Base-by-base conservation (phyloP, 2,888 invertebrate species). In the Matsumyia berberina region DNA sequence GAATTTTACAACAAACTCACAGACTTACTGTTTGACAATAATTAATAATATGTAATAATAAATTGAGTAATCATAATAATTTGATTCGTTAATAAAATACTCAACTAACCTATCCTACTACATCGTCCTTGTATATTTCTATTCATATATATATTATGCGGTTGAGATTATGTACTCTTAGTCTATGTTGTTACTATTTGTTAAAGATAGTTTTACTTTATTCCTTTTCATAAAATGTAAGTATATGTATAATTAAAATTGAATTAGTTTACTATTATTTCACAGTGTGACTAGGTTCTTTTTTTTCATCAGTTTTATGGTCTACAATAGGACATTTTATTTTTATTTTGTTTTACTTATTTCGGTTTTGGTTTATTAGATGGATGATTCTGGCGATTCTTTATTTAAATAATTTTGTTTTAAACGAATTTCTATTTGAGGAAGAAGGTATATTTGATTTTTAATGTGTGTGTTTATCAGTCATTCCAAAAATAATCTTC, bases 161-260 rank as follows among this genome's bases (percentile, higher is more conserved):
- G 35, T 83, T 83, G 78, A 73, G 78, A 83, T 78, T 73, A 83
- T 73, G 79, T 79, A 79, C 60, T 83, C 77, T 82, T 82, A 82
- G 78, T 82, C 79, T 73, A 83, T 73, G 37, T 42, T 70, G 62
- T 81, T 81, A 46, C 62, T 76, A 24, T 49, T 66, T 72, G 29
- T 37, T 60, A 37, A 72, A 53, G 62, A 72, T 78, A 78, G 72
- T 78, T 73, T 55, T 19, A 12, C 51, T 37, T 39, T 49, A 39
- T n/a, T 51, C 33, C 24, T 1, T 31, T 67, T 8, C 37, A 62
- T 79, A 62, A n/a, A n/a, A 24, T 72, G 60, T 67, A 78, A 60
- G 64, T 64, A 46, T 57, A 39, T 39, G 66, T 60, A 69, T 67
- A 51, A 53, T 49, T 79, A 55, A 79, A 64, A 79, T 83, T 79